Conservation (phyloP, 1,140 invertebrate genomes). For the Diplogasteroides magnus region DNA sequence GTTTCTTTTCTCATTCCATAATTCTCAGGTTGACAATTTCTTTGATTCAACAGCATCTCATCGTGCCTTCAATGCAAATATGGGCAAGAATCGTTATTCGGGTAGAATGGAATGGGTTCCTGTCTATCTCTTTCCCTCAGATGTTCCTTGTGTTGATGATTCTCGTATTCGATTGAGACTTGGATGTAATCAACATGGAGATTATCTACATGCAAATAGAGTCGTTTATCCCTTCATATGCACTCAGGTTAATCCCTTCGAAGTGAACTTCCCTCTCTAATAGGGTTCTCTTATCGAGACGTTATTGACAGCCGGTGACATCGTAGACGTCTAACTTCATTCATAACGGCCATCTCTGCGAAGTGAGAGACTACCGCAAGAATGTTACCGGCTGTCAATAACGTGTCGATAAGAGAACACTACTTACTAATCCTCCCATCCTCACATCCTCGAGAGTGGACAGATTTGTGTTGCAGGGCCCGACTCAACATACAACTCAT, state of each 20-base stretch:
- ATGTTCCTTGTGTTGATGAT: slow-evolving; percentile 11
- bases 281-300: too few relatives aligned
- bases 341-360: too few relatives aligned
- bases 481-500: slow-evolving; percentile 7
- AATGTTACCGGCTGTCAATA: too few relatives aligned
- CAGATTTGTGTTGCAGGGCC: slow-evolving; percentile 15
- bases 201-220: slow-evolving; percentile 15
- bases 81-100: slow-evolving; percentile 20
- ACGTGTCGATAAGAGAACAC: too few relatives aligned
- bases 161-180: slow-evolving; percentile 7
- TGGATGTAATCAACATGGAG: background rate
- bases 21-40: background rate
- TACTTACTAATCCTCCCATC: too few relatives aligned
- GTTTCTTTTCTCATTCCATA: too few relatives aligned
- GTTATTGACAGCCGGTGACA: too few relatives aligned
- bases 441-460: too few relatives aligned
- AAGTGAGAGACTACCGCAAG: too few relatives aligned
- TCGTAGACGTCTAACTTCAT: too few relatives aligned
- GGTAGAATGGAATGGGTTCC: background rate
- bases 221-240: slow-evolving; percentile 11
- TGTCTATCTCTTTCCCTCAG: background rate
- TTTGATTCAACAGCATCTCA: slow-evolving; percentile 7
- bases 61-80: slow-evolving; percentile 14
- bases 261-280: too few relatives aligned
- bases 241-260: too few relatives aligned